These are phyloP conservation scores for Thaumetopoea pityocampa DNA, from an alignment of 1,140 invertebrate genomes.

Conservation along the genomic window DNA sequence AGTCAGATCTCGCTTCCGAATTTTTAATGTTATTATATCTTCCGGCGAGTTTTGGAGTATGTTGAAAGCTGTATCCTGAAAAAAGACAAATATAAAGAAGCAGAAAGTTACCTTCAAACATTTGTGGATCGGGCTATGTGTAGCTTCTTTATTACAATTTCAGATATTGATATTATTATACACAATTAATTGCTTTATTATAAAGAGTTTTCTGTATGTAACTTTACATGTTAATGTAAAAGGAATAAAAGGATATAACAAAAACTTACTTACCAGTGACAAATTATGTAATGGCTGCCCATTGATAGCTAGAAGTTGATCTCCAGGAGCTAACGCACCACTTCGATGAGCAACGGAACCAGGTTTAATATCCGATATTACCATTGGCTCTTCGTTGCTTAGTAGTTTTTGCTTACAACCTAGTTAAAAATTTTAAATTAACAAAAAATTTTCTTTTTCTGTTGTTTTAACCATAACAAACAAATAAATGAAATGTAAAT, in stretches of 20 bases:
- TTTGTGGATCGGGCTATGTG: no score
- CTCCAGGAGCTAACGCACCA: constrained; percentile 90
- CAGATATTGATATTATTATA: no score
- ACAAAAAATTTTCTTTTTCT: no score
- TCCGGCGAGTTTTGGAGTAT: constrained; percentile 83
- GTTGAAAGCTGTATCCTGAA: constrained; percentile 84
- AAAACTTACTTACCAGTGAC: constrained; percentile 55
- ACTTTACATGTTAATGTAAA: no score
- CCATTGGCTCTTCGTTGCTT: constrained; percentile 69
- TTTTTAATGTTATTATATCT: constrained; percentile 86
- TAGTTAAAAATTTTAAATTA: no score
- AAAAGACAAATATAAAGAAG: constrained; percentile 38
- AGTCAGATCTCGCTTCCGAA: constrained; percentile 61
- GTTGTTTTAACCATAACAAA: no score
- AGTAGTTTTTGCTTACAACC: constrained; percentile 67
- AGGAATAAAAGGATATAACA: background rate
- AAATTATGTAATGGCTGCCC: constrained; percentile 86
- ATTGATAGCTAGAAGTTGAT: constrained; percentile 92
- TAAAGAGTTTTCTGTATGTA: background rate
- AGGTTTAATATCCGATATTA: constrained; percentile 89
- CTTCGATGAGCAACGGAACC: constrained; percentile 94
- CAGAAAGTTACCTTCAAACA: no score
- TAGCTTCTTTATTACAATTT: no score
- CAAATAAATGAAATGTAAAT: constrained; percentile 1
- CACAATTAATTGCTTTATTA: background rate